Evolutionary conservation across 2,888 invertebrate species (phyloP).

Genomic region (Palloptera scutellata): DNA sequence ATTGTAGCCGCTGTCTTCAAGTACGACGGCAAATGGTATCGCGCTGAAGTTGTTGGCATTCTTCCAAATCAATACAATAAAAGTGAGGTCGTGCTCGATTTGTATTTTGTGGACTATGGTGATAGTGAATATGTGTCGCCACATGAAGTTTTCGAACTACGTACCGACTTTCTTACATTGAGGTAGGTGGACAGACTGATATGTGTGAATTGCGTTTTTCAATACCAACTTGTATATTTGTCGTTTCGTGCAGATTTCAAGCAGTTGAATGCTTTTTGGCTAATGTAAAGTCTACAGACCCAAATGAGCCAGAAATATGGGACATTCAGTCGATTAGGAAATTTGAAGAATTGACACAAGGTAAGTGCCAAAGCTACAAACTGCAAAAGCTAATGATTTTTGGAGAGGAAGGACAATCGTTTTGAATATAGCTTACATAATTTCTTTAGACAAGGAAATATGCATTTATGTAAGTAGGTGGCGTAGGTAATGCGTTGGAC

Average conservation of each 20-base stretch:
- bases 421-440: neutral
- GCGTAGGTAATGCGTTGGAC: no score
- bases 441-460: neutral
- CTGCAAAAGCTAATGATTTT: neutral
- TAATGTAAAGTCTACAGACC: constrained; percentile 71
- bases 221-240: neutral
- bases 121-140: constrained; percentile 76
- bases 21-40: constrained; percentile 81
- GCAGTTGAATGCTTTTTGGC: constrained; percentile 88
- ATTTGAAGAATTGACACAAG: constrained; percentile 77
- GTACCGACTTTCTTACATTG: constrained; percentile 70
- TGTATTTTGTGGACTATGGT: constrained; percentile 90
- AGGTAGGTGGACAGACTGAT: constrained; percentile 46
- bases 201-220: constrained; percentile 6
- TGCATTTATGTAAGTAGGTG: no score
- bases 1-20: constrained; percentile 85
- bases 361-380: constrained; percentile 46
- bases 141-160: constrained; percentile 75
- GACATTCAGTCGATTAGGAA: constrained; percentile 70
- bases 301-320: constrained; percentile 67
- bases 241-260: constrained; percentile 66
- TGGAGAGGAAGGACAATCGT: neutral
- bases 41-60: constrained; percentile 72
- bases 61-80: constrained; percentile 71
- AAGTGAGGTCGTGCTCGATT: constrained; percentile 71